These are phyloP conservation scores for Conus canariensis DNA, from an alignment of 2,888 invertebrate genomes.

Conservation along the genomic window DNA sequence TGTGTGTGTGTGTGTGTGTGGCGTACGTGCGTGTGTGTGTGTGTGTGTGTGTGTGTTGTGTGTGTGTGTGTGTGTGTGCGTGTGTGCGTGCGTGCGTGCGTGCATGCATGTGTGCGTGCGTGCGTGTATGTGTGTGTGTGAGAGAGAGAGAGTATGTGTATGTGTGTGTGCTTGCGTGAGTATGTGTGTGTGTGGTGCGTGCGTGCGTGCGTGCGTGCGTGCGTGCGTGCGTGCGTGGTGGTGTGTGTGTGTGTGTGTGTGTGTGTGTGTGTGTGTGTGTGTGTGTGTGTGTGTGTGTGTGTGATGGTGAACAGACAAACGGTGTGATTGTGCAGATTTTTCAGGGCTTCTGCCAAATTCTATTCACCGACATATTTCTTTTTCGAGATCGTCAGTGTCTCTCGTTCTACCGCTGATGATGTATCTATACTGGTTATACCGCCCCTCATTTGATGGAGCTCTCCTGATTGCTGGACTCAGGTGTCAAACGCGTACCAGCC, in stretches of 20 bases:
- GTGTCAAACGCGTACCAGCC: not conserved
- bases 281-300: too few relatives aligned
- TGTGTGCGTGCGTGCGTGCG: not conserved
- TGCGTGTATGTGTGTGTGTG: not conserved
- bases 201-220: not conserved
- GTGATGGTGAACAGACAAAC: not conserved
- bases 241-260: too few relatives aligned
- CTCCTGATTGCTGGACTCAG: too few relatives aligned
- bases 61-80: not conserved
- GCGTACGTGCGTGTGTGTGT: too few relatives aligned
- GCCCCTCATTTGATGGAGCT: too few relatives aligned
- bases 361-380: not conserved
- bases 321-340: too few relatives aligned
- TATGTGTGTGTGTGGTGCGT: not conserved
- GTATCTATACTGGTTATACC: too few relatives aligned
- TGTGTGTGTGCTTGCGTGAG: not conserved
- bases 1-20: not conserved
- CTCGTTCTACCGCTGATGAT: too few relatives aligned
- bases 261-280: too few relatives aligned
- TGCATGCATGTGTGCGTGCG: not conserved
- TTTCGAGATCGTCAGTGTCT: too few relatives aligned
- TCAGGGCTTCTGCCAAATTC: not conserved
- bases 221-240: not conserved
- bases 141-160: too few relatives aligned
- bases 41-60: not conserved